A percentile compares a stretch with the other conserved stretches of the same genome.
Conservation (phyloP, 2,113 vertebrate species). For the Chroicocephalus ridibundus region DNA sequence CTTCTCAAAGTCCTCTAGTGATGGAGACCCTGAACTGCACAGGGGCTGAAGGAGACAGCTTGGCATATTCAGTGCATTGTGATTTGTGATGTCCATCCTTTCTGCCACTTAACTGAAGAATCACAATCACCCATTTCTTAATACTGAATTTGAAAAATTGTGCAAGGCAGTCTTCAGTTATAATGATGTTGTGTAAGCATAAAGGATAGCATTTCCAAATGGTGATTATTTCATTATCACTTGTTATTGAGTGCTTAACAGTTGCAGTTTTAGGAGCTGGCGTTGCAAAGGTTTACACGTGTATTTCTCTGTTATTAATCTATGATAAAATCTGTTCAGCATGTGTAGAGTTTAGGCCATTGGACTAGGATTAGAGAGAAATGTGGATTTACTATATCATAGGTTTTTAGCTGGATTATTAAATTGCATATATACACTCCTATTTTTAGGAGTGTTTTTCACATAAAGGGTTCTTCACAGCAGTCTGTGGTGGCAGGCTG, state of each 20-base stretch:
- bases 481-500: background rate
- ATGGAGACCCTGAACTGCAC: background rate
- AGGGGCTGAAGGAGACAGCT: background rate
- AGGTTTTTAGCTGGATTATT: background rate
- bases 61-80: background rate
- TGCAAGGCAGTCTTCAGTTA: background rate
- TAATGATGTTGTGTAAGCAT: accelerated
- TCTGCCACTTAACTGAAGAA: background rate
- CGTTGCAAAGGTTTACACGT: background rate
- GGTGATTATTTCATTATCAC: background rate
- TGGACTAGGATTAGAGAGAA: background rate
- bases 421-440: background rate
- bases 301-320: background rate
- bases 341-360: background rate
- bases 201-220: background rate
- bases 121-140: background rate
- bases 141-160: background rate
- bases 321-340: background rate
- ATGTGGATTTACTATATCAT: background rate
- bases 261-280: background rate
- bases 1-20: background rate
- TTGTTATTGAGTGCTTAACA: background rate
- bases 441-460: background rate
- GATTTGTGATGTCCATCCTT: background rate
- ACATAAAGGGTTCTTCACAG: background rate